Conservation (phyloP, 2,888 invertebrate genomes). For the Lycia hirtaria region DNA sequence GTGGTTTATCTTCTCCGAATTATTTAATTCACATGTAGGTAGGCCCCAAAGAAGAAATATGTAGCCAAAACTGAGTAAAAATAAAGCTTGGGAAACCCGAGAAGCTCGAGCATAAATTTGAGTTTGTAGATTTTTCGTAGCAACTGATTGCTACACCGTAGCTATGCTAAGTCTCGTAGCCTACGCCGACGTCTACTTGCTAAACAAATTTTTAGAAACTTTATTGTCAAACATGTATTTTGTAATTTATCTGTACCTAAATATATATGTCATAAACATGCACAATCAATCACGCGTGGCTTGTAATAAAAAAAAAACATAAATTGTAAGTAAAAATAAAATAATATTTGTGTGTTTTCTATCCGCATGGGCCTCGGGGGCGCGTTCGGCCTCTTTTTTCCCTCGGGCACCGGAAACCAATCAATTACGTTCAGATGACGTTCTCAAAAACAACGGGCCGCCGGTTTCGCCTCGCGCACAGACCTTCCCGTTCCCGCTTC, state of each 20-base stretch:
- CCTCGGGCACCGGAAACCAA: constrained; percentile 13
- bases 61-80: background rate
- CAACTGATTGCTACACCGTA: background rate
- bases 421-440: constrained; percentile 18
- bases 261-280: background rate
- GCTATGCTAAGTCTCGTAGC: background rate
- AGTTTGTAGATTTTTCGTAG: background rate
- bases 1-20: constrained; percentile 16
- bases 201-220: background rate
- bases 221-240: too few species aligned
- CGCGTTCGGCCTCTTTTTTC: background rate
- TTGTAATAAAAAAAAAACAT: background rate
- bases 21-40: constrained; percentile 15
- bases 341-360: background rate
- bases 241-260: background rate
- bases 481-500: too few species aligned
- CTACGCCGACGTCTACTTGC: background rate
- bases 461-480: background rate
- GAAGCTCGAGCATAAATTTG: background rate
- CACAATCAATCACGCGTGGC: background rate
- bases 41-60: constrained; percentile 1
- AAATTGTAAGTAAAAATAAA: background rate
- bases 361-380: background rate
- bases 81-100: background rate
- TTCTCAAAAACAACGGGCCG: constrained; percentile 9